Base-by-base conservation (phyloP, 2,888 invertebrate species). In the Branchipolynoe longqiensis region DNA sequence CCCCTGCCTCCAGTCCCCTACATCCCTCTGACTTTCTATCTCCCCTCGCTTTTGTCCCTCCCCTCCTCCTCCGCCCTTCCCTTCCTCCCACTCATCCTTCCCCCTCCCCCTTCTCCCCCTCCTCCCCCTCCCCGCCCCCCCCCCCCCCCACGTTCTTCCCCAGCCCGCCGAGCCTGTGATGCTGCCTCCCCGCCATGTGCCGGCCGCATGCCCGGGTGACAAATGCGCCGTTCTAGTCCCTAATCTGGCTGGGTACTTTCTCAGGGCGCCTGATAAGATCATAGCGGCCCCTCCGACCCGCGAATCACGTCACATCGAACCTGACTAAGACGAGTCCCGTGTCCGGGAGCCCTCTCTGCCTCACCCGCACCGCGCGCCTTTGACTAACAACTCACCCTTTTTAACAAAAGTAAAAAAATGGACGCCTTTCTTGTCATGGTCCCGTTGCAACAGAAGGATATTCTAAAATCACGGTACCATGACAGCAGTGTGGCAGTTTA, bases 231-330 rank as follows among this genome's bases (percentile, higher is more conserved):
- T n/a, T 41, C 22, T 54, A 6, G 12, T 48, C 6, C 78, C 78
- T 78, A 78, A 78, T 78, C 78, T 25, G 25, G 8, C 48, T 1
- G 28, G 48, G 48, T 54, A 41, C 48, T 78, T 78, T 54, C 78
- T 78, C 78, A 78, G 48, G n/a, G 48, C 48, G 12, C 14, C 78
- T 48, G 78, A 78, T 78, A 78, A 78, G 48, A 78, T 78, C 78
- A 78, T 78, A 78, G 48, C 48, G 41, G 36, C 48, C 48, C 28
- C 12, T 40, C 31, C 31, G 41, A 33, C 78, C 33, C 31, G 48
- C 25, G 48, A 78, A 78, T 78, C 78, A 78, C 78, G 48, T 78
- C 54, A 78, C 0, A 33, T 25, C 48, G 54, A 78, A 41, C 78
- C 4, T 1, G 48, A 25, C 69, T 78, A 78, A 78, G 78, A 78